Evolutionary conservation across 92 coral and sea anemone genomes (phyloP), one percentile per base, ranked within the genome.

Genomic region (Galaxea fascicularis): DNA sequence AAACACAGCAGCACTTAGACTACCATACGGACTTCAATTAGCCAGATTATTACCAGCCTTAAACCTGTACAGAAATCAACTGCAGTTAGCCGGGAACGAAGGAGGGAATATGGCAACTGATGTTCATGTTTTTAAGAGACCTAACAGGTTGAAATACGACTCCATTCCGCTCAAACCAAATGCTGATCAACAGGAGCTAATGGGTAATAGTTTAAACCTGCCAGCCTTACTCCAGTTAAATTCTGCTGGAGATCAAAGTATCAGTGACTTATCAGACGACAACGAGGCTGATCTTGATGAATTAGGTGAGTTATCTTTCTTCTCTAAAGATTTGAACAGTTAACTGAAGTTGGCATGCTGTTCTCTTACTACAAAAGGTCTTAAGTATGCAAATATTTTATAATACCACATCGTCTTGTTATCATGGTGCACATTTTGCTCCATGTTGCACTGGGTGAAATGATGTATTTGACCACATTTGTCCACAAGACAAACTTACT

Each of bases 141-240:
- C 93, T 16, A 71, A 89, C 45, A 84, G 98, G 63, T 83, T 91
- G 41, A 94, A 94, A 73, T 94, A 94, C 56, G 84, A 94, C 67
- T 89, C 95, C 4, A 94, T 94, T 87, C 98, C 98, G 16, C 41
- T 92, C 8, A 94, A 91, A 44, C 98, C 98, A 14, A 62, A 57
- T 47, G 65, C 87, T 3, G 73, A 76, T 1, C 81, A 73, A 58
- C 89, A 82, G 31, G 90, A 56, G 74, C 51, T 93, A 14, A 65
- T 67, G 21, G 86, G 87, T 6, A 83, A 84, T 65, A 82, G 86
- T 35, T 78, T 89, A 54, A 70, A 60, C 39, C 77, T 85, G 16
- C 80, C 81, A 3, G 73, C 87, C 30, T 35, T 73, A 16, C 82
- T 83, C 28, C 87, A 73, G 70, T n/a, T 83, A 26, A 83, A 73